Percentiles rank a stretch among this genome's conserved stretches.
Conservation (phyloP, 2,113 vertebrate genomes). For the Chascanopsetta lugubris region DNA sequence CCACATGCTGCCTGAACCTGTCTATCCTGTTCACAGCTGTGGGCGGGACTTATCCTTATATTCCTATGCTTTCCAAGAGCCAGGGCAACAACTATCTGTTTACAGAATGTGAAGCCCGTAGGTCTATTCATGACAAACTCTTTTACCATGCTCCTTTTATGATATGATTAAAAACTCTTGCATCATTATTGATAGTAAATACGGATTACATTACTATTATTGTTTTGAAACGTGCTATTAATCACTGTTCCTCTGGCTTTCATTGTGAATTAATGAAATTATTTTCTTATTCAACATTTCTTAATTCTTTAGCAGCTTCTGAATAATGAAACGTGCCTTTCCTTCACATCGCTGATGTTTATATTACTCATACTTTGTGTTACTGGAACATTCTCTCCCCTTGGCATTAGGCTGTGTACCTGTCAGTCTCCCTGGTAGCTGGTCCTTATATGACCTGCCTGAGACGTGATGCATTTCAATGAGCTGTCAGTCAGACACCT, state of each 20-base stretch:
- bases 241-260: no score
- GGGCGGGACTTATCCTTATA: not conserved
- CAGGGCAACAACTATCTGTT: not conserved
- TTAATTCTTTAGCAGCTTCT: no score
- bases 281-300: no score
- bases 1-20: not conserved
- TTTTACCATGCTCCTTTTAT: not conserved
- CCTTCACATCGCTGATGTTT: not conserved
- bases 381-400: not conserved
- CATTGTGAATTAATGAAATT: no score
- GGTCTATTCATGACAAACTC: not conserved
- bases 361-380: not conserved
- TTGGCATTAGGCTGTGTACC: not conserved
- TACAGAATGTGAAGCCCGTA: not conserved
- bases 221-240: no score
- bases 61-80: not conserved
- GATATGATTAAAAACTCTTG: not conserved
- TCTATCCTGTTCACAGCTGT: no score
- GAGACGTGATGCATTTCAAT: not conserved
- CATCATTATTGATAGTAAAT: not conserved
- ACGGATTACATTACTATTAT: no score
- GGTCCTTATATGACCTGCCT: not conserved
- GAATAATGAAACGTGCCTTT: not conserved
- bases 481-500: not conserved
- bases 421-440: not conserved